phyloP scores from a whole-genome alignment of 2,797 vertebrate genomes.

The Ctenochaetus hawaiiensis region DNA sequence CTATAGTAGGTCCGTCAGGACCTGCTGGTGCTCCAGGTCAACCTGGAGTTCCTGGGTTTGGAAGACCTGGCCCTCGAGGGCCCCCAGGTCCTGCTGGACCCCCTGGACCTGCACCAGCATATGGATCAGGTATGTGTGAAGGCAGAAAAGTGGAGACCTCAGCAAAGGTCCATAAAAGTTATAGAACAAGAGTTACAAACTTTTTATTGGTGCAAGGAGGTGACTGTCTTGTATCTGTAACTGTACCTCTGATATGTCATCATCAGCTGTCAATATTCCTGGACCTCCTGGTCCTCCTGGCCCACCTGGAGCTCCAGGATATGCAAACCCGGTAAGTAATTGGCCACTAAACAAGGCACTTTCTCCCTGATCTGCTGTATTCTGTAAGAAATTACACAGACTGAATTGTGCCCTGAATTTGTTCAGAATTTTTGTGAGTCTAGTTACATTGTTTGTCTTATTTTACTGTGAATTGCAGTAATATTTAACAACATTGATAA shows the following conservation, averaged over 20 bases:
- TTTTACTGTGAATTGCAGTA: neutral
- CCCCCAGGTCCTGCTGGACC: conserved; percentile 90
- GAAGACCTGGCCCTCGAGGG: conserved; percentile 88
- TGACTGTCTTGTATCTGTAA: neutral
- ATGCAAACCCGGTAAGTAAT: conserved; percentile 84
- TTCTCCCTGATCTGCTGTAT: neutral
- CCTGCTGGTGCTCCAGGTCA: conserved; percentile 88
- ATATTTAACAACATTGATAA: neutral
- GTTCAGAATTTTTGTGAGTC: neutral
- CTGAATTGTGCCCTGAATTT: too few relatives aligned
- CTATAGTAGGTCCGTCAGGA: conserved; percentile 89
- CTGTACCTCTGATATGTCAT: conserved; percentile 18
- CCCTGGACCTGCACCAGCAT: conserved; percentile 84
- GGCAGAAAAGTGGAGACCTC: neutral
- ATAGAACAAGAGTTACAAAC: neutral
- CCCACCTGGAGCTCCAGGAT: conserved; percentile 87
- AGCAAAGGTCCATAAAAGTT: neutral
- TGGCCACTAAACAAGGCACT: neutral
- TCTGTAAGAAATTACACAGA: neutral
- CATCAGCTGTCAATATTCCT: conserved; percentile 83
- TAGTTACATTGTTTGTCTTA: neutral
- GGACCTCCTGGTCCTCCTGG: conserved; percentile 93
- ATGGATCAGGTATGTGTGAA: conserved; percentile 83
- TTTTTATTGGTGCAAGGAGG: neutral
- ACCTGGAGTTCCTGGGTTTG: conserved; percentile 89